Percentiles rank a stretch among this genome's conserved stretches.
Evolutionary conservation across 2,797 vertebrate species (phyloP).

Genomic region (Hydrolagus colliei): DNA sequence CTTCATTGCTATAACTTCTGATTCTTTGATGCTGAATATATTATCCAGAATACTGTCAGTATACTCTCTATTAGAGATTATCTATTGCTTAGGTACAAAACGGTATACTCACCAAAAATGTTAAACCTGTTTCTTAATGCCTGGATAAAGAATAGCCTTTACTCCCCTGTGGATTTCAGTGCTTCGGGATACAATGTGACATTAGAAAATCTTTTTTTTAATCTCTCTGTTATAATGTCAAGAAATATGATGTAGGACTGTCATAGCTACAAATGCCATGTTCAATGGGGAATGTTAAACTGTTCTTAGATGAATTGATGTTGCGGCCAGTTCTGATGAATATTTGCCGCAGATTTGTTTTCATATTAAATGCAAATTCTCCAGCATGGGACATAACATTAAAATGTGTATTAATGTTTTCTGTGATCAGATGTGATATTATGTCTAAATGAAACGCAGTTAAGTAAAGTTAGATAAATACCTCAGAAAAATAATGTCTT

Average conservation of each 20-base stretch:
- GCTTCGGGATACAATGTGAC: background rate
- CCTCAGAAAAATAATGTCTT: slow-evolving; percentile 12
- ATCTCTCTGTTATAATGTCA: background rate
- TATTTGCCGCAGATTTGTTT: background rate
- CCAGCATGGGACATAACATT: background rate
- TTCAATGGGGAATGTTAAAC: background rate
- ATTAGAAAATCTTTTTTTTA: background rate
- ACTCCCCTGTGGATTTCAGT: background rate
- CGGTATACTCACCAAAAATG: background rate
- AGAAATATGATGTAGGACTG: background rate
- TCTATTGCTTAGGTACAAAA: background rate
- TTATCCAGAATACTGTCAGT: too few relatives aligned
- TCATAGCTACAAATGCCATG: background rate
- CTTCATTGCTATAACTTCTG: too few relatives aligned
- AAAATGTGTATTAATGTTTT: background rate
- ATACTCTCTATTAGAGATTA: too few relatives aligned
- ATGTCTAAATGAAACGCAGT: background rate
- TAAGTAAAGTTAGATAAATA: background rate
- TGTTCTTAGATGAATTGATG: background rate
- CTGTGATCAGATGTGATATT: background rate
- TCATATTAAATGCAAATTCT: background rate
- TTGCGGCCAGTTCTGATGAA: background rate
- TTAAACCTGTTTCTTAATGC: background rate
- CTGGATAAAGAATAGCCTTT: background rate
- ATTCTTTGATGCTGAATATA: too few relatives aligned